Evolutionary conservation across 2,113 vertebrate genomes (phyloP).

Genomic region (Craseonycteris thonglongyai): DNA sequence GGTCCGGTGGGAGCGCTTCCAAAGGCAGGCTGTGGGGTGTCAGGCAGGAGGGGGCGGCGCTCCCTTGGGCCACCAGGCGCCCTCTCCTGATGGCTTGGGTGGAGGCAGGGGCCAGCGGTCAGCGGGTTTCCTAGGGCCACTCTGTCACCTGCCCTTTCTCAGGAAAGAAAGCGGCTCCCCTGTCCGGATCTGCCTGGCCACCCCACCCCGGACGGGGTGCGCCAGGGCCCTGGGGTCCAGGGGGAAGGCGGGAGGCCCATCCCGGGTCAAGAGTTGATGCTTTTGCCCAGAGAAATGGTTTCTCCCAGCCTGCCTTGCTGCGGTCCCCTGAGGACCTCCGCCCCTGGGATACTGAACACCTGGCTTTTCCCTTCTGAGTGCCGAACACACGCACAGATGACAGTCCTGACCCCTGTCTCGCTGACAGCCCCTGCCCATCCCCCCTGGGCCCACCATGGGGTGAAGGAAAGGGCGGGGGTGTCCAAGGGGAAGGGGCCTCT

Average conservation of each 20-base stretch:
- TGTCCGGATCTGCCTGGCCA: neutral
- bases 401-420: neutral
- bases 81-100: conserved; percentile 29
- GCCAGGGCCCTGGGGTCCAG: neutral
- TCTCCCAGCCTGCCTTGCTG: neutral
- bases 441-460: neutral
- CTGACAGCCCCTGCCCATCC: neutral
- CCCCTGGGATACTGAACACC: neutral
- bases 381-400: conserved; percentile 45
- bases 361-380: neutral
- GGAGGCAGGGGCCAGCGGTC: neutral
- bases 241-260: neutral
- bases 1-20: neutral
- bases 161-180: neutral
- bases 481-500: neutral
- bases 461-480: neutral
- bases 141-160: neutral
- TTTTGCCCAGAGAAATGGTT: conserved; percentile 36
- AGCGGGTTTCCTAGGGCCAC: neutral
- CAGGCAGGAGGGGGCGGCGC: neutral
- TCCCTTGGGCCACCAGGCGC: neutral
- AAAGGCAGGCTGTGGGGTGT: neutral
- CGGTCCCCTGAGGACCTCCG: neutral
- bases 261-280: neutral
- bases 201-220: neutral